A percentile compares a stretch with the other conserved stretches of the same genome.
phyloP scores from a whole-genome alignment of 2,113 vertebrate species.

The Mirounga angustirostris region DNA sequence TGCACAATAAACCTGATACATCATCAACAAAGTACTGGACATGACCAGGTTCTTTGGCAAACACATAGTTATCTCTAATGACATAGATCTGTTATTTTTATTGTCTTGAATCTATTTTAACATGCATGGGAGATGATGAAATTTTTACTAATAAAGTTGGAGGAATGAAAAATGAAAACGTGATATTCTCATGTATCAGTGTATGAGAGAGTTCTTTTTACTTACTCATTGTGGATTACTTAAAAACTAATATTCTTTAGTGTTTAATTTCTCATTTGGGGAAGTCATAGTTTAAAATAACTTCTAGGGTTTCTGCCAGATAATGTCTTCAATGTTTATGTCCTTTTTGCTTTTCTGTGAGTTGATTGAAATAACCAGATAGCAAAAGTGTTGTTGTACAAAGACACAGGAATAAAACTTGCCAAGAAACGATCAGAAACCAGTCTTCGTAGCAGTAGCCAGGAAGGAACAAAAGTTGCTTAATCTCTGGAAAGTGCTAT shows the following conservation, averaged over 20 bases:
- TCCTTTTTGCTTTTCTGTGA: constrained; percentile 35
- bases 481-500: not conserved
- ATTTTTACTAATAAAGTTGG: constrained; percentile 17
- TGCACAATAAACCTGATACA: not conserved
- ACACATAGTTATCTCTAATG: not conserved
- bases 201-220: not conserved
- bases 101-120: not conserved
- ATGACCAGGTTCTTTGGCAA: not conserved
- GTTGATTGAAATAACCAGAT: not conserved
- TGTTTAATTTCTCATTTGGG: not conserved
- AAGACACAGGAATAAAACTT: not conserved
- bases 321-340: not conserved
- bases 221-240: not conserved
- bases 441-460: not conserved
- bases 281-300: constrained; percentile 4
- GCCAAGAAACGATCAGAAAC: not conserved
- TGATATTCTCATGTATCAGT: not conserved
- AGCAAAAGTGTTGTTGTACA: not conserved
- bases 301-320: not conserved
- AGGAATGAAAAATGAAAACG: constrained; percentile 27
- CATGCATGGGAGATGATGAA: not conserved
- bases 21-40: not conserved
- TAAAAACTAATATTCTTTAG: not conserved
- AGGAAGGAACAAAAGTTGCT: not conserved
- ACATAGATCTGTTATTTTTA: not conserved